Evolutionary conservation across 2,113 vertebrate genomes (phyloP).

Genomic region (Phrynosoma blainvillii): DNA sequence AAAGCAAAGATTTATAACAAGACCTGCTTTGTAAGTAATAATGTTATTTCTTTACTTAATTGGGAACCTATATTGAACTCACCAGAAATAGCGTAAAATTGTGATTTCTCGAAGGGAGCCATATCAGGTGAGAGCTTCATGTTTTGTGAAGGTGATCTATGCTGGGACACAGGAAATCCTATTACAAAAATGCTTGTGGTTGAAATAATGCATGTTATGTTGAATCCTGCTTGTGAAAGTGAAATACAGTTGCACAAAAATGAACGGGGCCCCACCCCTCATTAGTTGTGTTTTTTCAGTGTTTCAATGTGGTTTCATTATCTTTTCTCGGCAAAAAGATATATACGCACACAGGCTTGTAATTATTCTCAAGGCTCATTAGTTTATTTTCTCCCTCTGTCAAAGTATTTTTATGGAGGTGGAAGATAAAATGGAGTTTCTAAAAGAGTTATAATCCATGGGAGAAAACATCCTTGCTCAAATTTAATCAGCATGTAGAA

Average conservation of each 20-base stretch:
- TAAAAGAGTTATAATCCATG: slow-evolving; percentile 33
- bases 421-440: slow-evolving; percentile 52
- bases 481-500: slow-evolving; percentile 22
- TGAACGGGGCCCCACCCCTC: slow-evolving; percentile 20
- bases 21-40: slow-evolving; percentile 15
- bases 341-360: neutral
- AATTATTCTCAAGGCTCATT: neutral
- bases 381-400: neutral
- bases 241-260: neutral
- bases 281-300: slow-evolving; percentile 45
- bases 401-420: neutral
- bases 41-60: slow-evolving; percentile 30
- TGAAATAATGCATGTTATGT: slow-evolving; percentile 15
- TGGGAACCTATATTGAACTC: neutral
- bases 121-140: slow-evolving; percentile 20
- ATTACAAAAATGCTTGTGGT: slow-evolving; percentile 8
- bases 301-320: slow-evolving; percentile 52
- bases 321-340: slow-evolving; percentile 39
- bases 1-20: slow-evolving; percentile 37
- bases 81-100: slow-evolving; percentile 5
- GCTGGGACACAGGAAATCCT: slow-evolving; percentile 26
- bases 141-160: slow-evolving; percentile 49
- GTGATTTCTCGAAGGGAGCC: slow-evolving; percentile 41
- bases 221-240: slow-evolving; percentile 21
- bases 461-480: slow-evolving; percentile 57